A percentile compares a stretch with the other conserved stretches of the same genome.
Evolutionary conservation across 2,797 vertebrate genomes (phyloP).

Genomic region (Anolis apletophallus): DNA sequence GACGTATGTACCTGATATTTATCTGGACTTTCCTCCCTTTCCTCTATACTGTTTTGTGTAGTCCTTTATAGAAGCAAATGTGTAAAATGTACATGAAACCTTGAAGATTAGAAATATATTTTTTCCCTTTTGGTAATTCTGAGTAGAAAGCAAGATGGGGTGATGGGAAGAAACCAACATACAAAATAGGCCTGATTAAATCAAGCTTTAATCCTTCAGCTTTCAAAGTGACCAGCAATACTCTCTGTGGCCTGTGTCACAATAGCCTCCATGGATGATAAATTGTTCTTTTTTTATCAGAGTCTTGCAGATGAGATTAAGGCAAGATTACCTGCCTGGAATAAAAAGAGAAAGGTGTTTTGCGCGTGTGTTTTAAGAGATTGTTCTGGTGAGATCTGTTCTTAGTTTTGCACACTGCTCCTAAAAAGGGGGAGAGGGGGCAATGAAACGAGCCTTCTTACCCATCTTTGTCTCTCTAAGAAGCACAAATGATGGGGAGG

Average conservation of each 20-base stretch:
- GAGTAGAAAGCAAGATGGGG: neutral
- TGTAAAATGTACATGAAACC: neutral
- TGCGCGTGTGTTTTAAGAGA: neutral
- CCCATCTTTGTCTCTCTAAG: neutral
- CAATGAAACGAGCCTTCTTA: neutral
- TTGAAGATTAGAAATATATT: neutral
- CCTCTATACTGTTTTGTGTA: neutral
- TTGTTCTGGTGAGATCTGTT: neutral
- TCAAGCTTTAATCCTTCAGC: slow-evolving; percentile 9
- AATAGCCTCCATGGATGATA: slow-evolving; percentile 6
- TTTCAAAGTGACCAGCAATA: slow-evolving; percentile 7
- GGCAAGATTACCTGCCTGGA: slow-evolving; percentile 9
- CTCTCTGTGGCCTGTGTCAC: neutral
- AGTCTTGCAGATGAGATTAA: slow-evolving; percentile 19
- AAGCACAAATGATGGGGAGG: neutral
- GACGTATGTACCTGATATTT: too few species aligned
- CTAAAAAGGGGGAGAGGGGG: neutral
- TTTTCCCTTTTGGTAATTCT: neutral
- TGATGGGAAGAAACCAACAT: neutral
- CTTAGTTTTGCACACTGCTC: neutral
- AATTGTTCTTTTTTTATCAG: slow-evolving; percentile 21
- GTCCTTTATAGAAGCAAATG: neutral
- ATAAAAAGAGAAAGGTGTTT: neutral
- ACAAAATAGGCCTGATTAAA: slow-evolving; percentile 24
- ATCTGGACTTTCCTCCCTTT: neutral